Conservation (phyloP, 1,140 invertebrate species). For the Drosophila nebulosa region DNA sequence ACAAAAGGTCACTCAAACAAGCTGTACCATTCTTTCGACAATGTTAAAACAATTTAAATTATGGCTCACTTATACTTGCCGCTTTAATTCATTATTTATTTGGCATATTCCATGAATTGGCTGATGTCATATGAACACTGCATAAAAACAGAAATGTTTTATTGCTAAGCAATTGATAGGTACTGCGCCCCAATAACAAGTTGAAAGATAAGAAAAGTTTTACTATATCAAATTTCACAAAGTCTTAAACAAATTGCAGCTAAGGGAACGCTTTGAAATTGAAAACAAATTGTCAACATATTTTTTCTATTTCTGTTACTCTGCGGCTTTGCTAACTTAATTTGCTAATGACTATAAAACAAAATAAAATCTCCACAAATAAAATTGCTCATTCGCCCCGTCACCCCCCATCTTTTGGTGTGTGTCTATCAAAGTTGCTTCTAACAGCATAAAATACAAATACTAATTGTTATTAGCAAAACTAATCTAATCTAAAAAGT, state of each 20-base stretch:
- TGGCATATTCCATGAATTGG: not conserved
- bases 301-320: not conserved
- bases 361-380: slow-evolving; percentile 9
- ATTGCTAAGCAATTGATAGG: not conserved
- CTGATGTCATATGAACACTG: not conserved
- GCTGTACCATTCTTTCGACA: too few species aligned
- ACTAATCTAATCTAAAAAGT: slow-evolving; percentile 81
- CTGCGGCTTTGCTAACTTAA: slow-evolving; percentile 45
- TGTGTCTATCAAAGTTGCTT: slow-evolving; percentile 32
- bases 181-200: not conserved
- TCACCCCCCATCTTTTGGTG: not conserved
- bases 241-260: not conserved
- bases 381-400: slow-evolving; percentile 2
- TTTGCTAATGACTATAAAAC: slow-evolving; percentile 79
- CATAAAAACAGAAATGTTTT: not conserved
- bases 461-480: slow-evolving; percentile 80
- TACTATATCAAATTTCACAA: not conserved
- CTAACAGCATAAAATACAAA: slow-evolving; percentile 76
- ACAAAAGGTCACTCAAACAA: not conserved
- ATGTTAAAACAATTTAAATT: too few species aligned
- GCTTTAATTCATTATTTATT: not conserved
- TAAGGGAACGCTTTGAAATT: too few species aligned
- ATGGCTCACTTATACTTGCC: too few species aligned
- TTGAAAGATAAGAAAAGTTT: not conserved
- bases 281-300: not conserved